Evolutionary conservation across 2,888 invertebrate genomes (phyloP), one percentile per base, ranked within the genome.

Genomic region (Oxytorus armatus): DNA sequence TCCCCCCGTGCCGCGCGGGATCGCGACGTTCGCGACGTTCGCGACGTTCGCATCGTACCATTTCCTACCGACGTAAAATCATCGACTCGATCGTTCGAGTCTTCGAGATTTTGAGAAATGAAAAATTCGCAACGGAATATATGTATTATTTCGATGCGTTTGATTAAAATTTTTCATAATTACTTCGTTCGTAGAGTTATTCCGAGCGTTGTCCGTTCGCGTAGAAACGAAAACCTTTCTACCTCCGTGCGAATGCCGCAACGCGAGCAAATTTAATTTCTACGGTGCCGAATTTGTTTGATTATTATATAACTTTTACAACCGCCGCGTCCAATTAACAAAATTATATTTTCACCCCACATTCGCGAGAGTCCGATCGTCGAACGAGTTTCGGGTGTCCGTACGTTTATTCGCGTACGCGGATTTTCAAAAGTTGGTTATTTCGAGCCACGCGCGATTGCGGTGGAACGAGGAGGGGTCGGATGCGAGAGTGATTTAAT

Each of bases 401-500:
- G 39, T 36, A 33, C 53, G 10, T 23, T 70, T 49, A 23, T 55
- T 3, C 47, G 42, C 11, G 65, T 36, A 49, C 25, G 53, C 21
- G 42, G 25, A 23, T n/a, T 49, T 65, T 51, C 23, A 53, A 80
- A 80, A 80, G 25, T 80, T 80, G 72, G 73, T 76, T 76, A 73
- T 63, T 61, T 55, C 55, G 59, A 23, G 69, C 7, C 18, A 47
- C 18, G 3, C 11, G 8, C 14, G 18, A 18, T 11, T 1, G 33
- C 4, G 33, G 53, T 25, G 72, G 44, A 74, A 65, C 51, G 59
- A 44, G 8, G 51, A 47, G 25, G 49, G 57, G 29, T 61, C 63
- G 74, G 70, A 81, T 68, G 75, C 39, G 73, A 77, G 77, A 82
- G 76, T 83, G 81, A 84, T 84, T 84, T 80, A 82, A 84, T 84